A percentile compares a stretch with the other conserved stretches of the same genome.
These are phyloP conservation scores for Etheostoma cragini DNA, from an alignment of 2,113 vertebrate genomes.

Conservation along the genomic window DNA sequence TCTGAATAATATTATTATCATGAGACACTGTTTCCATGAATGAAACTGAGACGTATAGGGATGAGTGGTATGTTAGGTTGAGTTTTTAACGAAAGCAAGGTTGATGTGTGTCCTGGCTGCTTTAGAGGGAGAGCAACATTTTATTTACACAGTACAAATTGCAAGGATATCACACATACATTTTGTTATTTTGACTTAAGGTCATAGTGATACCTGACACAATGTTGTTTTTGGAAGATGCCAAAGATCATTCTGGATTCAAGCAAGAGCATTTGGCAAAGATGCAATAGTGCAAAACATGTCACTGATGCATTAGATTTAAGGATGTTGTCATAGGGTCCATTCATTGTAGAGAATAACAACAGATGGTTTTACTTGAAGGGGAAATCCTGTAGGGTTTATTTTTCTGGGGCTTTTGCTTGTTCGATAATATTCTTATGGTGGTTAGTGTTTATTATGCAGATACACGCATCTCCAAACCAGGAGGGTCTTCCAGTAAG, in stretches of 20 bases:
- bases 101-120: conserved; percentile 8
- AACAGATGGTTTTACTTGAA: conserved; percentile 73
- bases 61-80: conserved; percentile 24
- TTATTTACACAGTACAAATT: conserved; percentile 4
- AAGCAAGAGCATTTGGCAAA: conserved; percentile 17
- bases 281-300: conserved; percentile 42
- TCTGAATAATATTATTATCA: conserved; percentile 74
- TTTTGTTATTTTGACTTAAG: conserved; percentile 15
- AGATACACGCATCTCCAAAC: conserved; percentile 57
- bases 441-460: conserved; percentile 70
- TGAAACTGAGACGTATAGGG: conserved; percentile 65
- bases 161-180: neutral
- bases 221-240: conserved; percentile 33
- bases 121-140: conserved; percentile 5
- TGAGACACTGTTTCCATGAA: conserved; percentile 62
- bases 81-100: conserved; percentile 30
- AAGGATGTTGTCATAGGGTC: conserved; percentile 45
- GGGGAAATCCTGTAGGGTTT: conserved; percentile 68
- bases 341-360: conserved; percentile 47
- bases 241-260: neutral
- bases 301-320: conserved; percentile 41
- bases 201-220: neutral
- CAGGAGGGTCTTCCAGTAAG: conserved; percentile 48
- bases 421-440: conserved; percentile 68
- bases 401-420: conserved; percentile 64